A percentile compares a stretch with the other conserved stretches of the same genome.
Evolutionary conservation across 2,113 vertebrate genomes (phyloP).

Genomic region (Tinamus guttatus): DNA sequence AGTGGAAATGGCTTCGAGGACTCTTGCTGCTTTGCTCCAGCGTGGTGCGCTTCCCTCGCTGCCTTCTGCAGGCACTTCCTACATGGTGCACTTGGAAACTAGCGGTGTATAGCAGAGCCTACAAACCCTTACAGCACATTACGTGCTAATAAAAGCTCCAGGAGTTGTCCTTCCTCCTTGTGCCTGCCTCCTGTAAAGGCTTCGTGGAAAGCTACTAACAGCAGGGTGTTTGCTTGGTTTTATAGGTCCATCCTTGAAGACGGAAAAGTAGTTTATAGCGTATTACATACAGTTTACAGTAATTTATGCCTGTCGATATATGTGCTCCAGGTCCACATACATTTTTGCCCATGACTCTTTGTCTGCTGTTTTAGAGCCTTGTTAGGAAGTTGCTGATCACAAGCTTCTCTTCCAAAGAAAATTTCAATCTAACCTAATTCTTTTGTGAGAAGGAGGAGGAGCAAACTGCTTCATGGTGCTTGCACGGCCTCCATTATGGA

Average conservation of each 20-base stretch:
- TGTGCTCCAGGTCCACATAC: background rate
- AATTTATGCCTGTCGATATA: background rate
- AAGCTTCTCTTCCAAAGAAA: background rate
- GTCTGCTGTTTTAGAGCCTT: background rate
- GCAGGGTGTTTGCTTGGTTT: background rate
- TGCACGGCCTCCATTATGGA: background rate
- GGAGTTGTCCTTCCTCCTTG: background rate
- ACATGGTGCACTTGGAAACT: accelerated
- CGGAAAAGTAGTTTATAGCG: background rate
- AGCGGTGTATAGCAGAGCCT: accelerated
- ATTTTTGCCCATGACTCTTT: background rate
- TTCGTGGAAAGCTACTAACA: background rate
- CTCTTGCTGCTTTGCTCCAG: background rate
- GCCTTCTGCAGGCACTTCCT: background rate
- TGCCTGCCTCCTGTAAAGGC: background rate
- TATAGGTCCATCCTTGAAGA: background rate
- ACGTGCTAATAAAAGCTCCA: background rate
- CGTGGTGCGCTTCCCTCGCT: accelerated
- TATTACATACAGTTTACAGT: background rate
- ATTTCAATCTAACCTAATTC: conserved; percentile 51
- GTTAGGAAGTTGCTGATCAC: background rate
- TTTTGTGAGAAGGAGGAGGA: conserved; percentile 15
- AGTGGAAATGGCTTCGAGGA: background rate
- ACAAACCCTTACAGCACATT: accelerated
- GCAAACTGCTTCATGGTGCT: conserved; percentile 27